A percentile compares a stretch with the other conserved stretches of the same genome.
phyloP scores from a whole-genome alignment of 2,113 vertebrate genomes.

The Bostrychus sinensis region DNA sequence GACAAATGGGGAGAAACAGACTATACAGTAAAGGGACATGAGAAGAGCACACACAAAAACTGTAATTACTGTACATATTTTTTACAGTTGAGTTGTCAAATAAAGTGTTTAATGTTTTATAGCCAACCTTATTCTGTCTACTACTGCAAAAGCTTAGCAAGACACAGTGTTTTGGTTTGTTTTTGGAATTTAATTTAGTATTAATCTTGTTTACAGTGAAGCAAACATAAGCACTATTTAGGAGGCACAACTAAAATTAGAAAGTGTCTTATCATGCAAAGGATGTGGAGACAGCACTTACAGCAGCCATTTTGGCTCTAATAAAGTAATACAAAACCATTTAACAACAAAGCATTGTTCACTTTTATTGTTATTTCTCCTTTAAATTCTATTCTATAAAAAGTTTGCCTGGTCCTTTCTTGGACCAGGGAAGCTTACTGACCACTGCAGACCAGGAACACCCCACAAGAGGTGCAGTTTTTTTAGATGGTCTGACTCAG shows the following conservation, averaged over 20 bases:
- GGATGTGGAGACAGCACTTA: neutral
- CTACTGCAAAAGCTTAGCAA: no score
- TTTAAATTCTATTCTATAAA: no score
- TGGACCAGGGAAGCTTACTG: no score
- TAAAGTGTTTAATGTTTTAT: conserved; percentile 6
- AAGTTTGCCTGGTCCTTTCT: no score
- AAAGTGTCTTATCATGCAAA: neutral
- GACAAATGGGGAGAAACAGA: conserved; percentile 5
- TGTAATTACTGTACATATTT: conserved; percentile 1
- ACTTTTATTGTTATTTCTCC: no score
- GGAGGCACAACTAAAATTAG: neutral
- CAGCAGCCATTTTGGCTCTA: no score
- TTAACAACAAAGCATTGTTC: neutral
- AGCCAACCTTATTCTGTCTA: conserved; percentile 4
- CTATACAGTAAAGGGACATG: neutral
- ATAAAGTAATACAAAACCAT: neutral
- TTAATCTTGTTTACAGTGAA: neutral
- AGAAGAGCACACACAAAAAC: neutral
- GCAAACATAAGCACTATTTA: neutral
- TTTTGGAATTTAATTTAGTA: neutral
- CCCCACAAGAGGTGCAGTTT: no score
- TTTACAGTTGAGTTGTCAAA: conserved; percentile 6
- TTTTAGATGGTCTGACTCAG: no score
- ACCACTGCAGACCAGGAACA: no score
- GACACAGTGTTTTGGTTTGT: neutral